phyloP scores from a whole-genome alignment of 1,140 invertebrate species.

The Dryas iulia region DNA sequence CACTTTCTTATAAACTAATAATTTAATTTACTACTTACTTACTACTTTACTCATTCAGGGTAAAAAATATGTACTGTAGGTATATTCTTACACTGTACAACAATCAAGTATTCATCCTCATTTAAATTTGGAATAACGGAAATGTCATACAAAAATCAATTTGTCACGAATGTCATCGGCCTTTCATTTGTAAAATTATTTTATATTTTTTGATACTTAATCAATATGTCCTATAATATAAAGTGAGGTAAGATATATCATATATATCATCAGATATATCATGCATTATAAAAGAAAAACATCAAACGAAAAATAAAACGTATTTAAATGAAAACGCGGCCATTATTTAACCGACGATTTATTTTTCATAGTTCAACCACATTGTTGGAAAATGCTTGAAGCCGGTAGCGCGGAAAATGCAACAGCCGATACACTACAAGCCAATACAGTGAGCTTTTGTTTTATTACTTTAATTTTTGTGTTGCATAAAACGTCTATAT shows the following conservation, averaged over 20 bases:
- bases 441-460: slow-evolving; percentile 38
- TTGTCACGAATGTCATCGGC: slow-evolving; percentile 46
- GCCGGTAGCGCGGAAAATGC: slow-evolving; percentile 52
- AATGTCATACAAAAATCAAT: slow-evolving; percentile 14
- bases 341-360: slow-evolving; percentile 29
- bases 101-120: neutral
- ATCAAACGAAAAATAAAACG: neutral
- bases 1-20: no score
- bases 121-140: slow-evolving; percentile 5
- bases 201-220: slow-evolving; percentile 66
- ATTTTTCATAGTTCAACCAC: slow-evolving; percentile 44
- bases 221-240: slow-evolving; percentile 61
- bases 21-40: no score
- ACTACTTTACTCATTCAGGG: no score
- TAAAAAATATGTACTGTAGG: neutral
- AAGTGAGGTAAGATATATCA: slow-evolving; percentile 52
- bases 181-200: slow-evolving; percentile 63
- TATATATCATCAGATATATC: no score
- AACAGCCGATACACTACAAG: slow-evolving; percentile 40
- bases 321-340: neutral
- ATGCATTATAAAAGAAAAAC: neutral
- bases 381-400: slow-evolving; percentile 60
- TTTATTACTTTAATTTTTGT: slow-evolving; percentile 15
- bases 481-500: neutral
- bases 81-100: neutral